Evolutionary conservation across 2,797 vertebrate genomes (phyloP).

Genomic region (Cephalopachus bancanus): DNA sequence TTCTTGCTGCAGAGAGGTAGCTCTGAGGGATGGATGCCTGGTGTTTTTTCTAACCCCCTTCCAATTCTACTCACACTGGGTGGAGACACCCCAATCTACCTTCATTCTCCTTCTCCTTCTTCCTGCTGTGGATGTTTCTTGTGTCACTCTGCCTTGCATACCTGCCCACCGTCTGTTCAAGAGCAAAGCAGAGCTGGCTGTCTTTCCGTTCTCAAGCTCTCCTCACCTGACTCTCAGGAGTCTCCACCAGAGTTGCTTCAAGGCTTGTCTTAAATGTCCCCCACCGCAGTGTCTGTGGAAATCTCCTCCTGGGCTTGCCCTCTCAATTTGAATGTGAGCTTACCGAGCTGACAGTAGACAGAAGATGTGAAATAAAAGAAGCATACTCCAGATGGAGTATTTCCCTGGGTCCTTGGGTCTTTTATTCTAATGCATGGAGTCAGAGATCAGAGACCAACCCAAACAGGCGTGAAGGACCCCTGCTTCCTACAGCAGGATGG

Average conservation of each 20-base stretch:
- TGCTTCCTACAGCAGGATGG: neutral
- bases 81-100: rapidly evolving
- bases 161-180: no score
- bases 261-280: neutral
- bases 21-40: no score
- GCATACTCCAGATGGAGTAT: no score
- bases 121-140: rapidly evolving
- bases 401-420: no score
- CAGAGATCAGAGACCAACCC: rapidly evolving
- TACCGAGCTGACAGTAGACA: neutral
- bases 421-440: neutral
- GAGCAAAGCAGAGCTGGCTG: neutral
- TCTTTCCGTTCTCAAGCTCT: rapidly evolving
- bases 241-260: neutral
- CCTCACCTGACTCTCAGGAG: neutral
- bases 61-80: neutral
- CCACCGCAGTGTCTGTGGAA: neutral
- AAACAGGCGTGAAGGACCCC: neutral
- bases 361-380: no score
- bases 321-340: neutral
- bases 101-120: neutral
- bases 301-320: rapidly evolving
- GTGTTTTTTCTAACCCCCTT: no score
- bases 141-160: rapidly evolving
- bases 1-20: neutral